Evolutionary conservation across 2,797 vertebrate species (phyloP).

Genomic region (Loris lydekkerianus): DNA sequence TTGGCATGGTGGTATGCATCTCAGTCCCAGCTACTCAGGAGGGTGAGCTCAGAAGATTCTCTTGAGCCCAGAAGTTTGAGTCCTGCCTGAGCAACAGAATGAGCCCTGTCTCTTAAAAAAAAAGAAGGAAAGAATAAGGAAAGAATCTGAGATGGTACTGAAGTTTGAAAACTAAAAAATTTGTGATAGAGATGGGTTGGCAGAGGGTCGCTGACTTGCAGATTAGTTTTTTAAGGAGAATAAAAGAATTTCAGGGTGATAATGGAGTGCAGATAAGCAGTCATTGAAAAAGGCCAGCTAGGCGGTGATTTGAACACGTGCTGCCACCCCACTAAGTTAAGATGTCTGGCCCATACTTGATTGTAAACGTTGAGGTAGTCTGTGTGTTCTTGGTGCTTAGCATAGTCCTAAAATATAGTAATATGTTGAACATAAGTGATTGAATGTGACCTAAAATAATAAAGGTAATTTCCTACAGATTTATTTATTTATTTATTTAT

Average conservation of each 20-base stretch:
- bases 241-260: background rate
- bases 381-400: background rate
- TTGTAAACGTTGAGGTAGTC: background rate
- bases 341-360: background rate
- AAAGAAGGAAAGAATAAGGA: background rate
- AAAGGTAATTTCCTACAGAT: background rate
- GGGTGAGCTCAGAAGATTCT: background rate
- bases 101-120: background rate
- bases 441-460: background rate
- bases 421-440: background rate
- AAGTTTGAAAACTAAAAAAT: conserved; percentile 1
- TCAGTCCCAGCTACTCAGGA: background rate
- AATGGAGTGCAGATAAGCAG: background rate
- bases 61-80: background rate
- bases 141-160: background rate
- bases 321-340: background rate
- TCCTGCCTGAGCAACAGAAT: background rate
- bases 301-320: background rate
- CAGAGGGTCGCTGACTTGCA: background rate
- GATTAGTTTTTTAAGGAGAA: background rate
- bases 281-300: background rate
- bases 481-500: background rate
- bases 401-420: background rate
- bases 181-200: background rate
- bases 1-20: background rate